Conservation (phyloP, 2,888 invertebrate species). For the Oasisia sp. region DNA sequence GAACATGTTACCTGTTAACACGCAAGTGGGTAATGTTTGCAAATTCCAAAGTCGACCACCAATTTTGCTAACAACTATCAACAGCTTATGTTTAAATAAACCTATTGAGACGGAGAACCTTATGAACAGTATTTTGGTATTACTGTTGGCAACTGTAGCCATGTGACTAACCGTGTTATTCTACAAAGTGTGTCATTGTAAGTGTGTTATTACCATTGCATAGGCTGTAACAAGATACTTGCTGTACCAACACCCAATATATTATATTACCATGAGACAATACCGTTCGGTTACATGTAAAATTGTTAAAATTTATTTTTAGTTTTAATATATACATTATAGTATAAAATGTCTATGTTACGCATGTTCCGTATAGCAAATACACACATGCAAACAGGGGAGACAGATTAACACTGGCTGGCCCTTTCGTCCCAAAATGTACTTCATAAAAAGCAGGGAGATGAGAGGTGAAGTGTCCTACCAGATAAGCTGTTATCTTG, state of each 20-base stretch:
- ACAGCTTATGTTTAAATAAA: not conserved
- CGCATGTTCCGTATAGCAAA: conserved; percentile 4
- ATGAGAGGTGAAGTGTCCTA: not conserved
- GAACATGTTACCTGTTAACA: not conserved
- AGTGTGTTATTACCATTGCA: conserved; percentile 11
- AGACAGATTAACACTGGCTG: not conserved
- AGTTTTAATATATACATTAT: conserved; percentile 5
- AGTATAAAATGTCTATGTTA: not conserved
- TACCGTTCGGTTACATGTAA: not conserved
- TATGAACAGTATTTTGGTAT: not conserved
- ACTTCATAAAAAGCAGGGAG: not conserved
- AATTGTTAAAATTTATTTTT: not conserved
- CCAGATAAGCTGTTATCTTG: not conserved
- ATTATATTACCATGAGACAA: not conserved
- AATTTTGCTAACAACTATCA: not conserved
- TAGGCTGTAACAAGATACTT: not conserved
- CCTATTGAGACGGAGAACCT: not conserved
- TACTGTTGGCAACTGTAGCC: not conserved
- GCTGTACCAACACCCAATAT: not conserved
- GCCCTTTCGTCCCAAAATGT: conserved; percentile 4
- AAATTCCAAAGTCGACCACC: not conserved
- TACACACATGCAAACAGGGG: not conserved
- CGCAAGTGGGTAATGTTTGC: not conserved
- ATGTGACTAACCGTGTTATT: not conserved
- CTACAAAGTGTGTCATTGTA: not conserved